A percentile compares a stretch with the other conserved stretches of the same genome.
phyloP scores from a whole-genome alignment of 1,140 invertebrate species.

The Trichogramma pretiosum region DNA sequence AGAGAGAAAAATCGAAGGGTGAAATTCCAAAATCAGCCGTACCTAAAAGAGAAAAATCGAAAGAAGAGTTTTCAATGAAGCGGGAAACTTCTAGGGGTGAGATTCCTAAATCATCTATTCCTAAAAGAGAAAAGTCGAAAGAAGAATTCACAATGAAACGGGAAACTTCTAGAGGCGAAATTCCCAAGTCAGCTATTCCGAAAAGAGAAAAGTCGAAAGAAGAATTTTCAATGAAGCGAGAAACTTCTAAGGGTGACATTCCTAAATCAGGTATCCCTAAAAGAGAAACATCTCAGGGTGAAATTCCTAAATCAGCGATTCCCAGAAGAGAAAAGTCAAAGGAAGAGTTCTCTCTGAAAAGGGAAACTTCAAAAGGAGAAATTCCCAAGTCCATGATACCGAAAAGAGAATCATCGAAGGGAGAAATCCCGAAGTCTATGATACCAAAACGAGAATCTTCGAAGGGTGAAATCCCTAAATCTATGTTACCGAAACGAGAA shows the following conservation, averaged over 20 bases:
- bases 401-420: constrained; percentile 13
- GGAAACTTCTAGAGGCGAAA: constrained; percentile 9
- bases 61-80: constrained; percentile 10
- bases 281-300: constrained; percentile 4
- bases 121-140: constrained; percentile 8
- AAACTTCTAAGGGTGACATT: constrained; percentile 6
- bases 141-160: constrained; percentile 9
- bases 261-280: background rate
- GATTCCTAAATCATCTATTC: constrained; percentile 8
- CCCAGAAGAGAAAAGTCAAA: background rate
- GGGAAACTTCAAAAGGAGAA: background rate
- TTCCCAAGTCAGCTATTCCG: constrained; percentile 8
- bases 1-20: too few relatives aligned
- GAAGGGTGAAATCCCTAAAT: constrained; percentile 3
- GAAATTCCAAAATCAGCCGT: constrained; percentile 11
- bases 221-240: constrained; percentile 6
- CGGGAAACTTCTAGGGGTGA: constrained; percentile 8
- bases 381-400: background rate
- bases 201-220: constrained; percentile 15
- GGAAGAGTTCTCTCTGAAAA: constrained; percentile 3
- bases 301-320: constrained; percentile 12
- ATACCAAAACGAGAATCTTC: constrained; percentile 6
- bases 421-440: background rate
- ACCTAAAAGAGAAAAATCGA: constrained; percentile 6
- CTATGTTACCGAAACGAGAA: constrained; percentile 23